These are phyloP conservation scores for Montipora foliosa DNA, from an alignment of 64 coral and sea anemone genomes.

Conservation along the genomic window DNA sequence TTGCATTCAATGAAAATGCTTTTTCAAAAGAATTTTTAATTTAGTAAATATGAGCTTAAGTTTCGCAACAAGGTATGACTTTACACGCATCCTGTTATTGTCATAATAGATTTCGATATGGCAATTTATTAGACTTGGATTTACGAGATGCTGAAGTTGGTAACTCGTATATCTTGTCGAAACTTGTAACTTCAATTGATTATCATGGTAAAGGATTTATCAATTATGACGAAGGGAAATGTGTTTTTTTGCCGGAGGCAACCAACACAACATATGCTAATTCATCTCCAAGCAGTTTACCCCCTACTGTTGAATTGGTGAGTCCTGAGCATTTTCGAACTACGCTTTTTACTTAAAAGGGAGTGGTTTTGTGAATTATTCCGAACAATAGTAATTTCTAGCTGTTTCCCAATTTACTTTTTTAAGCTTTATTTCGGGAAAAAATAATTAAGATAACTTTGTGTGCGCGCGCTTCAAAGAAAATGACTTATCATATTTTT, in stretches of 20 bases:
- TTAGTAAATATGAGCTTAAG: background rate
- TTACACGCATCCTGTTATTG: background rate
- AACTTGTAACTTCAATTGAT: background rate
- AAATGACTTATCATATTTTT: slow-evolving; percentile 21
- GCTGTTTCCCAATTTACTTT: background rate
- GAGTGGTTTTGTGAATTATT: background rate
- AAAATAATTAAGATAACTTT: background rate
- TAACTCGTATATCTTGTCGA: background rate
- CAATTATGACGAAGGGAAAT: slow-evolving; percentile 27
- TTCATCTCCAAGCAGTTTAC: background rate
- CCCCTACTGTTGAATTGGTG: slow-evolving; percentile 55
- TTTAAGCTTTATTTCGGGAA: background rate
- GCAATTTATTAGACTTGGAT: background rate
- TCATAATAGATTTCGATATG: background rate
- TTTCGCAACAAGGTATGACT: background rate
- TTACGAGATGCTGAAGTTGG: background rate
- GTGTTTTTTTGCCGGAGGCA: slow-evolving; percentile 37
- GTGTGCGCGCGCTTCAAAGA: background rate
- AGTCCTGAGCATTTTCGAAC: background rate
- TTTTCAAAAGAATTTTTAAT: slow-evolving; percentile 39
- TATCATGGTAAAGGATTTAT: slow-evolving; percentile 15
- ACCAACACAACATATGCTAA: slow-evolving; percentile 42
- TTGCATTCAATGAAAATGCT: slow-evolving; percentile 28
- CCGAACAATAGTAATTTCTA: background rate
- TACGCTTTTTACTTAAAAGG: background rate